Conservation (phyloP, 2,888 invertebrate species). For the Gryllus longicercus region DNA sequence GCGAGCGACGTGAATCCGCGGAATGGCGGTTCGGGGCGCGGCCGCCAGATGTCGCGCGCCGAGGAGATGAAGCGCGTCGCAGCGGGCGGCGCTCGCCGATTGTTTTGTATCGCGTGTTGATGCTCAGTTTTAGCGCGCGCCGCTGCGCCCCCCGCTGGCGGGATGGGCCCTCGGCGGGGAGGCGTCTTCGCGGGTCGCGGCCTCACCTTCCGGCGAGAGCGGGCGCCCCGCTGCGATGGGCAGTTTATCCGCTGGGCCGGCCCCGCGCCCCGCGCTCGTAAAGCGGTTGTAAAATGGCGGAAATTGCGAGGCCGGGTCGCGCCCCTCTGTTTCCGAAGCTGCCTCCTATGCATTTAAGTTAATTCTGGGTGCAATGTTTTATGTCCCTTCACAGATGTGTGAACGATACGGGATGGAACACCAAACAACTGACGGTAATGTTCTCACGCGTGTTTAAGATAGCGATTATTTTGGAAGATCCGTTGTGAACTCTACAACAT, state of each 20-base stretch:
- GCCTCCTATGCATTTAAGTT: neutral
- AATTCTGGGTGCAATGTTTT: neutral
- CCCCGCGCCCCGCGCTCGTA: neutral
- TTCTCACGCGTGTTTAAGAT: too few species aligned
- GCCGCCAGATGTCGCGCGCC: neutral
- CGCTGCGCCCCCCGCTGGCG: neutral
- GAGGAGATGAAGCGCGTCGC: neutral
- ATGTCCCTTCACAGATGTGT: neutral
- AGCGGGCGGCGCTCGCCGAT: neutral
- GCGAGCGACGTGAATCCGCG: too few species aligned
- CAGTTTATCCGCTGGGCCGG: neutral
- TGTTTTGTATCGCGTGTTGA: slow-evolving; percentile 11
- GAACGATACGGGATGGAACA: too few species aligned
- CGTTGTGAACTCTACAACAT: too few species aligned
- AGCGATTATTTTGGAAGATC: too few species aligned
- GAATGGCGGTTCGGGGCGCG: too few species aligned
- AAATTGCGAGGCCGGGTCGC: neutral
- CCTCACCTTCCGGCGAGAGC: neutral
- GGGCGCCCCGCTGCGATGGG: neutral
- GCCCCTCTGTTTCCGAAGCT: neutral
- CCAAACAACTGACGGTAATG: too few species aligned
- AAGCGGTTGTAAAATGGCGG: neutral
- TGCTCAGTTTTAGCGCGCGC: neutral
- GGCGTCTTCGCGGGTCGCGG: too few species aligned
- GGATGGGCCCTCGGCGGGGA: neutral